Conservation (phyloP, 2,797 vertebrate species). For the Gadopsis marmoratus region DNA sequence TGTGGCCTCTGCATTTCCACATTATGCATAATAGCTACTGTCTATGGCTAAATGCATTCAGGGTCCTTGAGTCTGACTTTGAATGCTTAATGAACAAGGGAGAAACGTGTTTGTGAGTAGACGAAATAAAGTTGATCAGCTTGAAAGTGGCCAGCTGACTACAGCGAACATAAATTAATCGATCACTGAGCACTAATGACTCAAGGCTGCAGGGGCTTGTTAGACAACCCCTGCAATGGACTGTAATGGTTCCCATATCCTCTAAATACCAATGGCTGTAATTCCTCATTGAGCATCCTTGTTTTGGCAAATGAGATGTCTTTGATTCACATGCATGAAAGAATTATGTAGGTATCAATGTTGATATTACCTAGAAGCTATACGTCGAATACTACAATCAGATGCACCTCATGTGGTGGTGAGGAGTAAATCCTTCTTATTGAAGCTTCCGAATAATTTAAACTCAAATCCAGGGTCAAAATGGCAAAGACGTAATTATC, state of each 20-base stretch:
- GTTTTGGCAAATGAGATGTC: slow-evolving; percentile 29
- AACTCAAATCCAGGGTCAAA: slow-evolving; percentile 1
- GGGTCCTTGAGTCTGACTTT: slow-evolving; percentile 65
- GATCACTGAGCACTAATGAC: slow-evolving; percentile 81
- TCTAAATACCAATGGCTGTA: slow-evolving; percentile 49
- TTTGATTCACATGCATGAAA: slow-evolving; percentile 27
- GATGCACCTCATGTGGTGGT: neutral
- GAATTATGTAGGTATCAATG: slow-evolving; percentile 22
- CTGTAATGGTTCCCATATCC: slow-evolving; percentile 64
- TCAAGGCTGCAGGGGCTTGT: slow-evolving; percentile 77
- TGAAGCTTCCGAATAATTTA: slow-evolving; percentile 3
- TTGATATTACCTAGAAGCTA: slow-evolving; percentile 14
- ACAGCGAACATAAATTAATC: slow-evolving; percentile 77
- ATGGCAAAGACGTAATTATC: neutral
- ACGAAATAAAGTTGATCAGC: slow-evolving; percentile 71
- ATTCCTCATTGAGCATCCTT: slow-evolving; percentile 50
- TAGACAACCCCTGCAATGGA: slow-evolving; percentile 69
- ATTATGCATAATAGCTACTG: slow-evolving; percentile 56
- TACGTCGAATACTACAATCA: slow-evolving; percentile 12
- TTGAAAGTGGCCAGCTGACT: slow-evolving; percentile 77
- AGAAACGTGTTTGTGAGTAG: slow-evolving; percentile 34
- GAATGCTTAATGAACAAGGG: slow-evolving; percentile 52
- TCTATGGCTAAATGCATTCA: slow-evolving; percentile 63
- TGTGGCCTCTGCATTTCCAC: slow-evolving; percentile 53
- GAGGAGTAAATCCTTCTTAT: slow-evolving; percentile 7